Evolutionary conservation across 2,888 invertebrate species (phyloP).

Genomic region (Netelia fuscicornis): DNA sequence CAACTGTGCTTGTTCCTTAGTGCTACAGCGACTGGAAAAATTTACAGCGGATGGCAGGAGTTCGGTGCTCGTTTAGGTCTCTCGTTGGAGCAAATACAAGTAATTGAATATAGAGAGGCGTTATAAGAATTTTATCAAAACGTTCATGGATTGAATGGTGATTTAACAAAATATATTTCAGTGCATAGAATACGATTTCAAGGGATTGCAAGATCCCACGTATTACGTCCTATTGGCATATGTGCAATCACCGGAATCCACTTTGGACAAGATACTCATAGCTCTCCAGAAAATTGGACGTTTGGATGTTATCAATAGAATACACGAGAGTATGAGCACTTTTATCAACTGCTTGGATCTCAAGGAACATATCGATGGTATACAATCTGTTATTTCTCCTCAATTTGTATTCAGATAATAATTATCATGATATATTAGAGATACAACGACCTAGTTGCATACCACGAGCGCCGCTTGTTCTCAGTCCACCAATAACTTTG

Average conservation of each 20-base stretch:
- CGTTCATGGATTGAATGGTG: background rate
- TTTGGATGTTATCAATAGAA: conserved; percentile 86
- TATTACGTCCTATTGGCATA: conserved; percentile 86
- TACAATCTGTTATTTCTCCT: background rate
- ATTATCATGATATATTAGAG: conserved; percentile 32
- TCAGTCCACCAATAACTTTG: conserved; percentile 67
- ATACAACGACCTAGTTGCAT: conserved; percentile 67
- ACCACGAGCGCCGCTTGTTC: conserved; percentile 77
- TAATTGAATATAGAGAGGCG: background rate
- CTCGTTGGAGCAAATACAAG: conserved; percentile 79
- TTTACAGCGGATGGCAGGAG: conserved; percentile 80
- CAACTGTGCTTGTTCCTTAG: conserved; percentile 79
- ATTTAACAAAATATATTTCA: conserved; percentile 46
- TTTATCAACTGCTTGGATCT: conserved; percentile 54
- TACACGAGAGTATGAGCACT: conserved; percentile 81
- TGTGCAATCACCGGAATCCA: conserved; percentile 86
- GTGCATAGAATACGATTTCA: conserved; percentile 86
- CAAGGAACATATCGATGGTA: conserved; percentile 49
- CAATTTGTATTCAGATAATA: background rate
- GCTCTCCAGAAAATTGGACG: conserved; percentile 86
- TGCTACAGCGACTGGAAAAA: conserved; percentile 77
- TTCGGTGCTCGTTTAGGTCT: conserved; percentile 79
- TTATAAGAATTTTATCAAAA: conserved; percentile 7
- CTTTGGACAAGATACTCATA: conserved; percentile 86
- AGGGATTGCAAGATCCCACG: conserved; percentile 85